These are phyloP conservation scores for Protomyctophum bolini DNA, from an alignment of 2,113 vertebrate genomes.

Conservation along the genomic window DNA sequence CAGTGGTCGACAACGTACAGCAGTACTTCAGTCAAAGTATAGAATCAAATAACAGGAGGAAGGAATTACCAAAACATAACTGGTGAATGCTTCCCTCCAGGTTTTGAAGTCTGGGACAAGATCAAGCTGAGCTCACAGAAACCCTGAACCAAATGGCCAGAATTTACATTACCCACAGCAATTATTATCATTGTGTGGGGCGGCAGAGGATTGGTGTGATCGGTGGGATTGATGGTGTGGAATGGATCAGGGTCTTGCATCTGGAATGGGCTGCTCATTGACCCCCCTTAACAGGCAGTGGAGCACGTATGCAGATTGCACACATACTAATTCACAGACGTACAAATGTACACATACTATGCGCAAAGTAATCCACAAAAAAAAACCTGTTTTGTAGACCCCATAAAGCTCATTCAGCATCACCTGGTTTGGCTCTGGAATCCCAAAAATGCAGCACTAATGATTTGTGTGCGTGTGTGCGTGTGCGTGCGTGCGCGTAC, in stretches of 20 bases:
- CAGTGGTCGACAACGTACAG: too few relatives aligned
- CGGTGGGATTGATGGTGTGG: neutral
- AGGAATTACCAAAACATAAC: too few relatives aligned
- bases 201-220: neutral
- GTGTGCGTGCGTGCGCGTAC: neutral
- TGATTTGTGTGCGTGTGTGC: neutral
- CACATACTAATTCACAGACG: constrained; percentile 5
- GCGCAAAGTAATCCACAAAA: neutral
- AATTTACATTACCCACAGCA: neutral
- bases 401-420: neutral
- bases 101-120: too few relatives aligned
- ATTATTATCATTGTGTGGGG: neutral
- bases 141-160: too few relatives aligned
- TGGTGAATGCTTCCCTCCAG: too few relatives aligned
- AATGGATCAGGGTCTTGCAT: neutral
- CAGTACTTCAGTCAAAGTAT: too few relatives aligned
- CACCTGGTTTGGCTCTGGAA: constrained; percentile 6
- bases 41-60: too few relatives aligned
- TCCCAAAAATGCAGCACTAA: constrained; percentile 3
- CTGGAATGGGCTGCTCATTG: neutral
- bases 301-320: neutral
- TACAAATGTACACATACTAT: neutral
- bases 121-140: too few relatives aligned
- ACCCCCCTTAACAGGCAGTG: neutral
- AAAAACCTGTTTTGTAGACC: neutral